Percentiles rank a stretch among this genome's conserved stretches.
phyloP scores from a whole-genome alignment of 2,797 vertebrate genomes.

The Margarornis squamiger region DNA sequence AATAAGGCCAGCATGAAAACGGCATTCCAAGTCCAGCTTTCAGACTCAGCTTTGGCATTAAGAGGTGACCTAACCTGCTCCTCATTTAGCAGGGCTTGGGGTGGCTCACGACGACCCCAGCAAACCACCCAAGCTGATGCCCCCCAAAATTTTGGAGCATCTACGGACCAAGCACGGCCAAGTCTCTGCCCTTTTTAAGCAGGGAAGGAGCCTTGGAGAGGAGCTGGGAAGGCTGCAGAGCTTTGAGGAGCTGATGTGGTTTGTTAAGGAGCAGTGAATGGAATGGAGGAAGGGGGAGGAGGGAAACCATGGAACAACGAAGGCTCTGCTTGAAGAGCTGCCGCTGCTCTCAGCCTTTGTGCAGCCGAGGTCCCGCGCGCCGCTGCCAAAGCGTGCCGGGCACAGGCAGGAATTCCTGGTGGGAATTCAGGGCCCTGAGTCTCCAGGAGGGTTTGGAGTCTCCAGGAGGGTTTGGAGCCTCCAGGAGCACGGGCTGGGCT shows the following conservation, averaged over 20 bases:
- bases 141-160: not conserved
- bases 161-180: not conserved
- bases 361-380: not conserved
- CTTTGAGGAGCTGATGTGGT: conserved; percentile 52
- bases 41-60: not conserved
- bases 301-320: conserved; percentile 48
- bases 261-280: conserved; percentile 58
- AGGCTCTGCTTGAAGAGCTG: conserved; percentile 46
- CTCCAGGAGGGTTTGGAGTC: too few relatives aligned
- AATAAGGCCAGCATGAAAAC: not conserved
- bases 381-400: not conserved
- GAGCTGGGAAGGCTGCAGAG: not conserved
- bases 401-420: not conserved
- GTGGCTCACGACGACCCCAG: not conserved
- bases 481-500: not conserved
- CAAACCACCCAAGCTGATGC: not conserved
- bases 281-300: conserved; percentile 32
- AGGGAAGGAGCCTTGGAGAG: not conserved
- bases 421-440: not conserved
- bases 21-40: not conserved
- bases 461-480: conserved; percentile 5
- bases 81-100: not conserved
- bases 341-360: conserved; percentile 59
- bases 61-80: not conserved
- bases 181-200: not conserved